phyloP scores from a whole-genome alignment of 2,113 vertebrate species.

The Arenaria interpres region DNA sequence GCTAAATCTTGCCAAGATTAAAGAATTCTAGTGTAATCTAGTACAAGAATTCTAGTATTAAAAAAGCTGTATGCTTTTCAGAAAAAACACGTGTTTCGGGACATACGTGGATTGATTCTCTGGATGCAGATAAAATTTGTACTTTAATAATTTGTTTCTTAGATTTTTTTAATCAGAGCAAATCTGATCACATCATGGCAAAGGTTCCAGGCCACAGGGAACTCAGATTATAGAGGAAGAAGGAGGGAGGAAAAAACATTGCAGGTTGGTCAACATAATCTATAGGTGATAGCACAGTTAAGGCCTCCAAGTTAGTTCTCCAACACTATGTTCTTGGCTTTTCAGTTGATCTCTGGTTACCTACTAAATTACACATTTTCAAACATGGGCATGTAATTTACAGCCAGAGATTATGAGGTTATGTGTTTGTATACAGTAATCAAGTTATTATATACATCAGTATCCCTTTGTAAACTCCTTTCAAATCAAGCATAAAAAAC shows the following conservation, averaged over 20 bases:
- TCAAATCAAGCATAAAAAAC: neutral
- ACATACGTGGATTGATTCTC: constrained; percentile 1
- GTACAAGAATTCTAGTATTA: neutral
- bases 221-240: neutral
- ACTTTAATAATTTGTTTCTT: constrained; percentile 44
- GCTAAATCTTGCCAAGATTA: neutral
- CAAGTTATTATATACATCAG: neutral
- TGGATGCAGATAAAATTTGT: neutral
- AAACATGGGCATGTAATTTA: neutral
- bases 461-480: neutral
- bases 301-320: neutral
- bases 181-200: constrained; percentile 18
- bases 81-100: neutral
- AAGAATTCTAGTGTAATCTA: neutral
- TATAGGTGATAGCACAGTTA: neutral
- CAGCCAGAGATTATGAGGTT: neutral
- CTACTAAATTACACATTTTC: neutral
- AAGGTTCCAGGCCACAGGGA: constrained; percentile 15
- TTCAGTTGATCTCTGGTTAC: neutral
- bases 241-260: neutral
- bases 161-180: constrained; percentile 44
- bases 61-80: neutral
- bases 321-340: neutral
- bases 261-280: neutral
- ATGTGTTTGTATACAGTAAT: neutral